Base-by-base conservation (phyloP, 2,113 vertebrate species). In the Corydoras sp. region DNA sequence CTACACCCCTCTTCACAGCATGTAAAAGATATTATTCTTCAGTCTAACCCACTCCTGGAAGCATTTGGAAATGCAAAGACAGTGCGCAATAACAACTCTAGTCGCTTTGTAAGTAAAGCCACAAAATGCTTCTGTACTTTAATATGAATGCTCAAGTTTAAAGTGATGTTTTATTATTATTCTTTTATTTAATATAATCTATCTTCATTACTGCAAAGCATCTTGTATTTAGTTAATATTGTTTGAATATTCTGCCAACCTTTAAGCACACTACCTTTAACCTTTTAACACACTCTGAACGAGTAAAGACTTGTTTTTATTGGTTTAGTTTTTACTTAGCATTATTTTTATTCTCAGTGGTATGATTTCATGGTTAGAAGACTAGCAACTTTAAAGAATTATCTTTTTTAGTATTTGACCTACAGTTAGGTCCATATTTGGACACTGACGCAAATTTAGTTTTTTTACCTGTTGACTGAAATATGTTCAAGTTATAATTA, bases 1-100 rank as follows among this genome's bases (percentile, higher is more conserved):
- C 15, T 54, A 24, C 64, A n/a, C 65, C 3, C 69, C 13, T 59
- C 56, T 68, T 7, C 35, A 2, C 86, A 98, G 96, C 94, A 94
- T 0, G 93, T 98, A 12, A 98, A 98, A 84, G 96, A 98, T 75
- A 98, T 98, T 83, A 98, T 98, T 82, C 89, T 98, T 30, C 93
- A 98, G 83, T 98, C 96, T 66, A 98, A 98, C 79, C 96, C 96
- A 0, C 88, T 98, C 50, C 91, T 98, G 12, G 96, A 98, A 82
- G 96, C 96, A 30, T 98, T 98, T 0, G 96, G 96, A 0, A 98
- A 98, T 0, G 95, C 95, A 76, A 98, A 98, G 87, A 98, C 96
- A 0, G 89, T 95, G 59, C 89, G 96, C 69, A 98, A 98, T 90
- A 96, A 98, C 88, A 98, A 98, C 76, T 98, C 96, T 76, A 98